A percentile compares a stretch with the other conserved stretches of the same genome.
These are phyloP conservation scores for Sparus aurata DNA, from an alignment of 2,797 vertebrate genomes.

Conservation along the genomic window DNA sequence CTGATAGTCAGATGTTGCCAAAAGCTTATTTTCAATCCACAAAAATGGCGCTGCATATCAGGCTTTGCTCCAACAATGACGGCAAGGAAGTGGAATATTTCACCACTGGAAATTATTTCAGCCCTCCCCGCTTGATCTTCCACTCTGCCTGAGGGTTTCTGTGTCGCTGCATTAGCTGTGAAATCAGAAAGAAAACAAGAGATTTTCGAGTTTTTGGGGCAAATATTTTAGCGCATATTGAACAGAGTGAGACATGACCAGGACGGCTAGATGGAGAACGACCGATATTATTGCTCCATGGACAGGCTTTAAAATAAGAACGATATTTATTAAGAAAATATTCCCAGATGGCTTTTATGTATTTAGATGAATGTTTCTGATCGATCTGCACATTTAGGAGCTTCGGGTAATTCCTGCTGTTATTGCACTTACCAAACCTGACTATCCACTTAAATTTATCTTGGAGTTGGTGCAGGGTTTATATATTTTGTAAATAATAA, in stretches of 20 bases:
- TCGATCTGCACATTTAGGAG: not conserved
- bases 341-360: not conserved
- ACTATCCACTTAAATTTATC: not conserved
- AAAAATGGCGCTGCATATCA: conserved; percentile 18
- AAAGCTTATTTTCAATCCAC: conserved; percentile 11
- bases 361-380: not conserved
- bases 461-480: not conserved
- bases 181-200: conserved; percentile 7
- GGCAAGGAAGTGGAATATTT: conserved; percentile 55
- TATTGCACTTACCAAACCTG: conserved; percentile 1
- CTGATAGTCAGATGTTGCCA: conserved; percentile 25
- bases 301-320: not conserved
- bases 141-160: not conserved
- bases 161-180: not conserved
- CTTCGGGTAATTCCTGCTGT: not conserved
- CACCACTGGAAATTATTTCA: conserved; percentile 46
- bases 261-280: not conserved
- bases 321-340: not conserved
- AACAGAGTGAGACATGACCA: not conserved
- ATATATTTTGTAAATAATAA: not conserved
- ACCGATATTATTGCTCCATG: not conserved
- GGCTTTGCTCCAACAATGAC: conserved; percentile 40
- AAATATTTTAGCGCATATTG: not conserved
- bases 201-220: not conserved
- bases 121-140: conserved; percentile 16